Percentiles rank a stretch among this genome's conserved stretches.
Conservation (phyloP, 2,888 invertebrate genomes). For the Platycheirus albimanus region DNA sequence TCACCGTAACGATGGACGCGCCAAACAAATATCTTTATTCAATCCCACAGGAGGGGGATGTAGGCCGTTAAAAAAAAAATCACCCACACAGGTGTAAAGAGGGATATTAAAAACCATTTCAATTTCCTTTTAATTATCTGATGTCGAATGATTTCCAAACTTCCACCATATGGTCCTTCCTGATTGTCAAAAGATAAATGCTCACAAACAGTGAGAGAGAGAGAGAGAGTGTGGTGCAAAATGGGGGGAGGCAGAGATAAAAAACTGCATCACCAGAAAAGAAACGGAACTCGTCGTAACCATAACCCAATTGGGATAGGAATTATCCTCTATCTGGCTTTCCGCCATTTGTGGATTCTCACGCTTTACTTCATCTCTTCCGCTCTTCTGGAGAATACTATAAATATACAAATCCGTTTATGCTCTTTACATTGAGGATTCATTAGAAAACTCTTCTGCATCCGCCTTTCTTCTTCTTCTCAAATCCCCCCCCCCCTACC, state of each 20-base stretch:
- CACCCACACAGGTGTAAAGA: conserved; percentile 3
- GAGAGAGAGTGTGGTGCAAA: too few relatives aligned
- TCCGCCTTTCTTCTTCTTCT: not conserved
- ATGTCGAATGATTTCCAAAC: conserved; percentile 44
- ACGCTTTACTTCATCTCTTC: conserved; percentile 38
- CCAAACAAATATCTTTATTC: conserved; percentile 37
- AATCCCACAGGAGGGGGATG: conserved; percentile 7
- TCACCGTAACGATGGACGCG: too few relatives aligned
- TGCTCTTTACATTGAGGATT: conserved; percentile 31
- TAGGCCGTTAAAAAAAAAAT: too few relatives aligned
- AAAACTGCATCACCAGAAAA: conserved; percentile 17
- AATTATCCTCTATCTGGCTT: conserved; percentile 34
- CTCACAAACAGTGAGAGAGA: not conserved
- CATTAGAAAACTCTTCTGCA: conserved; percentile 7
- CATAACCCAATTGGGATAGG: conserved; percentile 36
- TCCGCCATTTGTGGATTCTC: not conserved
- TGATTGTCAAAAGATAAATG: conserved; percentile 19
- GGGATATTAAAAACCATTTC: conserved; percentile 54
- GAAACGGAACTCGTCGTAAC: conserved; percentile 27
- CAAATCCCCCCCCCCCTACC: too few relatives aligned
- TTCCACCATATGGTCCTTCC: conserved; percentile 44
- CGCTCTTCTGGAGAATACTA: conserved; percentile 41
- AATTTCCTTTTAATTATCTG: conserved; percentile 69
- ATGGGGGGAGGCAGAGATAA: too few relatives aligned
- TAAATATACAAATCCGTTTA: conserved; percentile 35